Conservation (phyloP, 1,140 invertebrate species). For the Drosophila albomicans region DNA sequence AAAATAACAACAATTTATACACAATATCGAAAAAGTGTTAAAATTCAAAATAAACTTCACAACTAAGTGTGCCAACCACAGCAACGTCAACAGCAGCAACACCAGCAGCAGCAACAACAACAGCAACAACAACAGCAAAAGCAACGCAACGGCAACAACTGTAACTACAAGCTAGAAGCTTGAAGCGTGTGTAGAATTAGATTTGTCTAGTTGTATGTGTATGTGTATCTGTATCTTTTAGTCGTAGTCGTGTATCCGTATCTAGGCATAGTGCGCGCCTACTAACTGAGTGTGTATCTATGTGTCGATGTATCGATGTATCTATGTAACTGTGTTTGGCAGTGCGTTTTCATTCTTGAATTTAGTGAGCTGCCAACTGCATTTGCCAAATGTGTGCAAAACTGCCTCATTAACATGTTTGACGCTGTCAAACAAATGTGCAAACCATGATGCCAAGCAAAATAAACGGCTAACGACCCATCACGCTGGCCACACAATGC, state of each 20-base stretch:
- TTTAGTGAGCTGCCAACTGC: slow-evolving; percentile 28
- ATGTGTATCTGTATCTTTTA: slow-evolving; percentile 4
- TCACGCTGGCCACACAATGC: slow-evolving; percentile 9
- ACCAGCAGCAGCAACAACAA: slow-evolving; percentile 47
- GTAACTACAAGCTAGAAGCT: slow-evolving; percentile 29
- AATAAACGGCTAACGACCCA: slow-evolving; percentile 35
- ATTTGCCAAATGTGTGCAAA: slow-evolving; percentile 35
- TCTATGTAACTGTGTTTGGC: slow-evolving; percentile 21
- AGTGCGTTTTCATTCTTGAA: slow-evolving; percentile 45
- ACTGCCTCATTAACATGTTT: slow-evolving; percentile 44
- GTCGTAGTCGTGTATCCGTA: slow-evolving; percentile 2
- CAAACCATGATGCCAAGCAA: slow-evolving; percentile 1
- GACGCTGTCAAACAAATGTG: slow-evolving; percentile 18
- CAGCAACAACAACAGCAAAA: slow-evolving; percentile 40
- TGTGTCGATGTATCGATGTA: slow-evolving; percentile 3
- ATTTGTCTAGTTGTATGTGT: slow-evolving; percentile 31
- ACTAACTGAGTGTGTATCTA: background rate
- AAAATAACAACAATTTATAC: slow-evolving; percentile 55
- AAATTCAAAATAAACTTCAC: slow-evolving; percentile 83
- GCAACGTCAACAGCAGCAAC: slow-evolving; percentile 40
- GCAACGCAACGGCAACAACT: slow-evolving; percentile 37
- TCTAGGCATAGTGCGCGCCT: background rate
- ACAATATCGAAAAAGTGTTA: slow-evolving; percentile 65
- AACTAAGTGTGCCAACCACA: slow-evolving; percentile 78
- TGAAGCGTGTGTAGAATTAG: slow-evolving; percentile 25